Conservation (phyloP, 2,888 invertebrate genomes). For the Caenorhabditis sp. region DNA sequence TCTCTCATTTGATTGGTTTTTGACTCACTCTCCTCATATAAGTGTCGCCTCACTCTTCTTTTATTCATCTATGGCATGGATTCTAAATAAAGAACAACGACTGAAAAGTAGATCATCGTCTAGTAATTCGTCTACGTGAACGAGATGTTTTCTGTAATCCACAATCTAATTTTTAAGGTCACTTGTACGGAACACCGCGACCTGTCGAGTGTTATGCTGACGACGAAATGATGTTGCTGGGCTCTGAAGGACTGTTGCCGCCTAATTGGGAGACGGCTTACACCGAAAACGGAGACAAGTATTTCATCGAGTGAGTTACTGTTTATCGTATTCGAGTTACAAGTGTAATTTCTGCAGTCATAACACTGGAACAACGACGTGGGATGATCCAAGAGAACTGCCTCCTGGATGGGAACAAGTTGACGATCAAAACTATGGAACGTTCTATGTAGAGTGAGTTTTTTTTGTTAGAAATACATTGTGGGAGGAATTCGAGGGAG, state of each 20-base stretch:
- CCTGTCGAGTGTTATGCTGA: constrained; percentile 73
- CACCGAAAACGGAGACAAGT: constrained; percentile 96
- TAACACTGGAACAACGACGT: constrained; percentile 96
- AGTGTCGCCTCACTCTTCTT: constrained; percentile 36
- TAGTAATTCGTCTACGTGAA: not conserved
- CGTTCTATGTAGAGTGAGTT: constrained; percentile 93
- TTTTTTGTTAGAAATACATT: not conserved
- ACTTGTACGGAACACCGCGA: constrained; percentile 80
- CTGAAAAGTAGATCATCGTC: not conserved
- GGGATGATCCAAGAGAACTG: constrained; percentile 94
- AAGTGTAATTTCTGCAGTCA: constrained; percentile 87
- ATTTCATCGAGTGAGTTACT: constrained; percentile 91
- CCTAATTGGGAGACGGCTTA: constrained; percentile 98
- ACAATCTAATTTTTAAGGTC: constrained; percentile 71
- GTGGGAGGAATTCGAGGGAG: too few relatives aligned
- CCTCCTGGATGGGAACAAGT: constrained; percentile 99
- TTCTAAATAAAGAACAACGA: constrained; percentile 15
- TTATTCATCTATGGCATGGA: constrained; percentile 15
- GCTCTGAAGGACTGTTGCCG: constrained; percentile 88
- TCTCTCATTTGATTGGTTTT: constrained; percentile 53
- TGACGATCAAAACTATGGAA: constrained; percentile 96
- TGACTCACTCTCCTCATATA: constrained; percentile 53
- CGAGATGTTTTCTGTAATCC: not conserved
- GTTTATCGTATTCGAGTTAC: too few relatives aligned
- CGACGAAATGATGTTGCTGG: constrained; percentile 68